Evolutionary conservation across 2,113 vertebrate species (phyloP).

Genomic region (Scytalopus superciliaris): DNA sequence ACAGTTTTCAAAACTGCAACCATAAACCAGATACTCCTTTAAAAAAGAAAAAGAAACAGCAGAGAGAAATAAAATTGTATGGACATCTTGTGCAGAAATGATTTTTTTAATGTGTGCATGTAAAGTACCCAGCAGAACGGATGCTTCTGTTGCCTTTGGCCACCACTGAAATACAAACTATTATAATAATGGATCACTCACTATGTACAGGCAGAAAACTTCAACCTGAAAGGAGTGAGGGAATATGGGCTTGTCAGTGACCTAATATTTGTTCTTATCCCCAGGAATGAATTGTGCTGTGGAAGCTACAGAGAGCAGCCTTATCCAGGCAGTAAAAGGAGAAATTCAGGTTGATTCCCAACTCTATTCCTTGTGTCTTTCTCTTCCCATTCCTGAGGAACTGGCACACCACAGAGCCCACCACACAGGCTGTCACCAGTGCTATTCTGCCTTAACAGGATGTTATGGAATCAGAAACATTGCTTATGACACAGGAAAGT

Average conservation of each 20-base stretch:
- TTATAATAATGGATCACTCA: neutral
- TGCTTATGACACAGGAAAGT: neutral
- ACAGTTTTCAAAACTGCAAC: conserved; percentile 35
- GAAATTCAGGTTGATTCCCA: neutral
- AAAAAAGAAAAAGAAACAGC: neutral
- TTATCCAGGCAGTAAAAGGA: neutral
- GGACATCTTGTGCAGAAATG: neutral
- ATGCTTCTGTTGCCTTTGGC: neutral
- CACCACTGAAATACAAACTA: neutral
- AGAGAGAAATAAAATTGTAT: neutral
- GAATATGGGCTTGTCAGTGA: neutral
- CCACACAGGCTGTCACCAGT: neutral
- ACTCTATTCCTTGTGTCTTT: neutral
- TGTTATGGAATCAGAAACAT: neutral
- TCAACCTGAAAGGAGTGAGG: neutral
- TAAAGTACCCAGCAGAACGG: neutral
- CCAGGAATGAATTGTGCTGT: neutral
- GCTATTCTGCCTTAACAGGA: neutral
- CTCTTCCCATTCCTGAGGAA: neutral
- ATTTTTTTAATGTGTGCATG: neutral
- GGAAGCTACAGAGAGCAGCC: neutral
- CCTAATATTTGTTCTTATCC: neutral
- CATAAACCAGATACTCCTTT: conserved; percentile 26
- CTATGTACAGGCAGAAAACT: neutral
- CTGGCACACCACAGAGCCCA: neutral